Conservation (phyloP, 37 sponge, comb jelly and placozoan species). For the Lycopodina hypogea region DNA sequence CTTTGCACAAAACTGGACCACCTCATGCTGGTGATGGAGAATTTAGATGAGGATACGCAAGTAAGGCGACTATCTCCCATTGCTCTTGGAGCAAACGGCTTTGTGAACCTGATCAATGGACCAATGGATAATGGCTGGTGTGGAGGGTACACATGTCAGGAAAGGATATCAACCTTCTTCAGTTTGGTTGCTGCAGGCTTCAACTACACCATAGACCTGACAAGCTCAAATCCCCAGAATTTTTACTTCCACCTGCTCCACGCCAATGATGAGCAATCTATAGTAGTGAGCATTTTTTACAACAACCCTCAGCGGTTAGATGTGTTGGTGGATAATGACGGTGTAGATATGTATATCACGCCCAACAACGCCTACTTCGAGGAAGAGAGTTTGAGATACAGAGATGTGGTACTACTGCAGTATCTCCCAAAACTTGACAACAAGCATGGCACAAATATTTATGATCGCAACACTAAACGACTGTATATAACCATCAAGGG, state of each 20-base stretch:
- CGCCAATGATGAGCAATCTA: conserved; percentile 53
- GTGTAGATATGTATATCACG: conserved; percentile 12
- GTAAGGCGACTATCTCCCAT: conserved; percentile 85
- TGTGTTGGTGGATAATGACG: conserved; percentile 28
- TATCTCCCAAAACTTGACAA: conserved; percentile 37
- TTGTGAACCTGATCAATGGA: conserved; percentile 86
- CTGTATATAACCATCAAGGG: conserved; percentile 67
- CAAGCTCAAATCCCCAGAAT: conserved; percentile 87
- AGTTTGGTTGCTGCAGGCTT: conserved; percentile 66
- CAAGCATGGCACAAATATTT: conserved; percentile 63
- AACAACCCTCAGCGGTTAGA: conserved; percentile 82
- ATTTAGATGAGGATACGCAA: conserved; percentile 92
- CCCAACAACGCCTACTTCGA: conserved; percentile 52
- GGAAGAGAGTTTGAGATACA: conserved; percentile 46
- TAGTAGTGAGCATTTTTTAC: conserved; percentile 71
- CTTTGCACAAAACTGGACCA: conserved; percentile 71
- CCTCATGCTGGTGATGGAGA: conserved; percentile 93
- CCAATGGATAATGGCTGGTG: conserved; percentile 97
- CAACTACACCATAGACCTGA: conserved; percentile 73
- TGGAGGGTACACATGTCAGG: conserved; percentile 95
- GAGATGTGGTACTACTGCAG: conserved; percentile 1
- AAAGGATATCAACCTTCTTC: conserved; percentile 92
- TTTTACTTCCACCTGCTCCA: conserved; percentile 69
- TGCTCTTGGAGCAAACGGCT: conserved; percentile 78
- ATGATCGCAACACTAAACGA: conserved; percentile 42